These are phyloP conservation scores for Hypotaenidia okinawae DNA, from an alignment of 2,797 vertebrate species.

Conservation along the genomic window DNA sequence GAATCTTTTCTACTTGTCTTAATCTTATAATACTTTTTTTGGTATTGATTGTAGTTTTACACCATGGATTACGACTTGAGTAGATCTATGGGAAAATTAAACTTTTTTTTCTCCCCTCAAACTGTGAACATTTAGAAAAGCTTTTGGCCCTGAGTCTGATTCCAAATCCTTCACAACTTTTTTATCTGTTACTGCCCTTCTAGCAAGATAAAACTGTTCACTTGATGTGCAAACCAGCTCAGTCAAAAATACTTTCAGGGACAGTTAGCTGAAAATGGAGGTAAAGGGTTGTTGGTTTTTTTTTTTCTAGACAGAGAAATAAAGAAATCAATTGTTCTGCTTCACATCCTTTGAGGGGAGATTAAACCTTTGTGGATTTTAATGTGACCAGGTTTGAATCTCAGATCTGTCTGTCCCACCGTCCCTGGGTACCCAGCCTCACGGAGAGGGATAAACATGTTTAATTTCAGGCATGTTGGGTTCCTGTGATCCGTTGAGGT, in stretches of 20 bases:
- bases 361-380: background rate
- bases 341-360: background rate
- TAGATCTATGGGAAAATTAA: background rate
- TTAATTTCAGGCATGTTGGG: background rate
- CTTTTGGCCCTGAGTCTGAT: background rate
- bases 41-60: background rate
- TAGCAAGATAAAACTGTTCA: background rate
- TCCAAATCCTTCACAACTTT: background rate
- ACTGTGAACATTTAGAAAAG: background rate
- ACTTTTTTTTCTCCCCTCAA: background rate
- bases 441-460: rapidly evolving
- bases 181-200: background rate
- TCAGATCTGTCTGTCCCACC: rapidly evolving
- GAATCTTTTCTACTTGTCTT: background rate
- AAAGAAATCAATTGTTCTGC: rapidly evolving
- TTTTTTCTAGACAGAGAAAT: background rate
- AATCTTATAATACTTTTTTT: background rate
- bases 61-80: background rate
- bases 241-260: background rate
- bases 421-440: background rate
- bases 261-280: background rate
- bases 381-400: background rate
- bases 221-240: background rate
- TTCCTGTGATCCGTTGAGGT: background rate
- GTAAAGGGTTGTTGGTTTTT: too few species aligned